Base-by-base conservation (phyloP, 2,113 vertebrate genomes). In the Triplophysa tibetana region DNA sequence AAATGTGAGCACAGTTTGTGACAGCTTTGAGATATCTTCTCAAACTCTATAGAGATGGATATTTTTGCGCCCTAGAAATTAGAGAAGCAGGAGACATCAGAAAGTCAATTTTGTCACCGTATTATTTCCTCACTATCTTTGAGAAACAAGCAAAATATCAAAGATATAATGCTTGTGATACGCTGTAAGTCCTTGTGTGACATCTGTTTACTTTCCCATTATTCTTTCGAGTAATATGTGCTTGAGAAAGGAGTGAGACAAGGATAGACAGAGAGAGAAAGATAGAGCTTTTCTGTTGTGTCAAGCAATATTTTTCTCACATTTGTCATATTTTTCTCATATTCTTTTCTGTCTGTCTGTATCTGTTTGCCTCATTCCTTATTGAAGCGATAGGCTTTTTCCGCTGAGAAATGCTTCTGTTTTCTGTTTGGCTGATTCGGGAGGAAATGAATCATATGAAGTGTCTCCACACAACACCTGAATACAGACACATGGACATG, bases 301-400 rank as follows among this genome's bases (percentile, higher is more conserved):
- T 33, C 43, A 52, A 70, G 29, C 48, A 56, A 50, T 80, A 26
- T 56, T 80, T 66, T 63, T 64, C 21, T 82, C 66, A 64, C 33
- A n/a, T 56, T 38, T 56, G 23, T 17, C 48, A 41, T 54, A 62
- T 78, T n/a, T 68, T 33, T 48, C 19, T 9, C 64, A 8, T 43
- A 50, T 17, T 56, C 29, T 65, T 81, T 38, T 16, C 56, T 74
- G 48, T 21, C 33, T 41, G 24, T 68, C 69, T 63, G n/a, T 45
- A 17, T 65, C 65, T 19, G 6, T 82, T 45, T 61, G 43, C 70
- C 56, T 26, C 68, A 66, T 24, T 23, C 72, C 38, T 72, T 73
- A 74, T 72, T 78, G 54, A 77, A 78, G 43, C 60, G 33, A 66
- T 77, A 41, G 41, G 14, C 60, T 48, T 64, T 63, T 48, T 54